Conservation (phyloP, 2,113 vertebrate species). For the Thryonomys swinderianus region DNA sequence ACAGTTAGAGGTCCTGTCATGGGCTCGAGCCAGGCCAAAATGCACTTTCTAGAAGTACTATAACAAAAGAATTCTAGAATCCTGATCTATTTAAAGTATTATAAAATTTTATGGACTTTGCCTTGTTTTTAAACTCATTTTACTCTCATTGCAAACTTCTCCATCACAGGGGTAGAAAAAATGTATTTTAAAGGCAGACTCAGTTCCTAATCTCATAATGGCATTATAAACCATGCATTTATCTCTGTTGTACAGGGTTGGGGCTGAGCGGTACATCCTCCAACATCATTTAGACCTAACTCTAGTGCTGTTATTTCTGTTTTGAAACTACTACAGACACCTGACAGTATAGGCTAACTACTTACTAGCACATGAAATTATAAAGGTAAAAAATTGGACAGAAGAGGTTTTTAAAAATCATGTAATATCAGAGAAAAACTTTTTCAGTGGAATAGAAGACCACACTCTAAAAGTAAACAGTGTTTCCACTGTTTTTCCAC, state of each 20-base stretch:
- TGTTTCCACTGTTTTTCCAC: too few relatives aligned
- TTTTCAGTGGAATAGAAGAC: background rate
- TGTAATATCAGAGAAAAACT: background rate
- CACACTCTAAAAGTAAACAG: background rate
- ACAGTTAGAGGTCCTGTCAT: slow-evolving; percentile 24
- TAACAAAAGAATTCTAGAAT: slow-evolving; percentile 35
- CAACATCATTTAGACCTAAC: background rate
- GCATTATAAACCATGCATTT: background rate
- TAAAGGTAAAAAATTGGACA: background rate
- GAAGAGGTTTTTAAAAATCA: background rate
- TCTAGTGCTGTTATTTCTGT: background rate
- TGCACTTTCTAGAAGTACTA: slow-evolving; percentile 51
- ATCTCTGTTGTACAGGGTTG: background rate
- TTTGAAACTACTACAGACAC: background rate
- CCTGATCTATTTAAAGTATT: slow-evolving; percentile 33
- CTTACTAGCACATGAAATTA: background rate
- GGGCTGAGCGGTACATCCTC: background rate
- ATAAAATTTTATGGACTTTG: background rate
- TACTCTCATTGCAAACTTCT: slow-evolving; percentile 23
- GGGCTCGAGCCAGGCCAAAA: slow-evolving; percentile 44
- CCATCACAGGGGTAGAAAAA: background rate
- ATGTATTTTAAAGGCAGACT: background rate
- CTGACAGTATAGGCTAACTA: background rate
- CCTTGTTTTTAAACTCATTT: slow-evolving; percentile 52
- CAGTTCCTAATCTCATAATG: background rate